Evolutionary conservation across 2,113 vertebrate species (phyloP).

Genomic region (Oxyura jamaicensis): DNA sequence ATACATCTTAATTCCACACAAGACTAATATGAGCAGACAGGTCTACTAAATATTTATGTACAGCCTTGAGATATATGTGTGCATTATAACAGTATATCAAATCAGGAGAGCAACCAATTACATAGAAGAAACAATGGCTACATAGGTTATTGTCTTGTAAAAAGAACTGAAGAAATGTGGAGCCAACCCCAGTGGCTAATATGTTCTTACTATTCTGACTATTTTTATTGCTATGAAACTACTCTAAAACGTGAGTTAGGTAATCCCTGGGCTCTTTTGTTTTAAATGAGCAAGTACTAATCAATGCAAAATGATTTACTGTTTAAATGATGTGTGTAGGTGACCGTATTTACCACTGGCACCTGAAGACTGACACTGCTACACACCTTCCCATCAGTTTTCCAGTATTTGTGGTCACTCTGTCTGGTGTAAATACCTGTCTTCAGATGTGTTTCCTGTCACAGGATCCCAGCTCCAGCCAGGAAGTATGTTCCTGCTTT

Average conservation of each 20-base stretch:
- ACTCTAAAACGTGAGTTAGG: background rate
- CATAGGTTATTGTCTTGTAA: background rate
- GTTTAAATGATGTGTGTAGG: background rate
- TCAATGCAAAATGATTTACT: background rate
- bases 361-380: too few species aligned
- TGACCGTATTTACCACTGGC: background rate
- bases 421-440: background rate
- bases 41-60: background rate
- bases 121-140: background rate
- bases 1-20: background rate
- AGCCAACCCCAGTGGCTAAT: background rate
- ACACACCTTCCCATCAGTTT: background rate
- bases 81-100: background rate
- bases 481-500: too few species aligned
- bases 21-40: background rate
- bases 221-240: background rate
- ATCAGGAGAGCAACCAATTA: background rate
- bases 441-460: background rate
- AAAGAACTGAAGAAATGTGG: background rate
- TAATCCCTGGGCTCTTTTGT: background rate
- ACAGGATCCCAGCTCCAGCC: background rate
- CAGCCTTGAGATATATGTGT: background rate
- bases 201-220: background rate
- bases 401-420: background rate
- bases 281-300: background rate